phyloP scores from a whole-genome alignment of 1,140 invertebrate genomes.

The Pseudomyrmex gracilis region DNA sequence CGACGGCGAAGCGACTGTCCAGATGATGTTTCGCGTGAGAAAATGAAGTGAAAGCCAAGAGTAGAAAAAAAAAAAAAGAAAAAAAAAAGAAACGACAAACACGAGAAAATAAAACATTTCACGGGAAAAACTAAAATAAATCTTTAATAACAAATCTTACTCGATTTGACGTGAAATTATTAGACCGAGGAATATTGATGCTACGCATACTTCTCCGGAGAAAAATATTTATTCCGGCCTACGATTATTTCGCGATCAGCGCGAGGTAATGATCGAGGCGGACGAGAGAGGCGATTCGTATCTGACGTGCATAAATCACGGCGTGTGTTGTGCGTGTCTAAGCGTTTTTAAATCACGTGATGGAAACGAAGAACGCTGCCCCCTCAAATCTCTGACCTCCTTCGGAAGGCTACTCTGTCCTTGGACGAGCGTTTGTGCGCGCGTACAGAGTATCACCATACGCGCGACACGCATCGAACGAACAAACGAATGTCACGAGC shows the following conservation, averaged over 20 bases:
- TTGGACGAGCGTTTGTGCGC: background rate
- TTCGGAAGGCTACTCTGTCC: background rate
- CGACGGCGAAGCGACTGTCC: background rate
- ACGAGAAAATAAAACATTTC: background rate
- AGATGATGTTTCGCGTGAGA: background rate
- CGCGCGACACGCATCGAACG: background rate
- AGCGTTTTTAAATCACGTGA: slow-evolving; percentile 21
- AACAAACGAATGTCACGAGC: background rate
- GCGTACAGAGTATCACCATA: background rate
- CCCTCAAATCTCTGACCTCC: slow-evolving; percentile 29
- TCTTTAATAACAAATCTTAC: background rate
- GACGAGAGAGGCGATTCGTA: background rate
- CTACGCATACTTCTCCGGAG: background rate
- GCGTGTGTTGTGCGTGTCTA: background rate
- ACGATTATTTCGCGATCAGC: slow-evolving; percentile 3
- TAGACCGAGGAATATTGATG: background rate
- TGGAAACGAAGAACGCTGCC: slow-evolving; percentile 7
- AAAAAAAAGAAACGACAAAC: background rate
- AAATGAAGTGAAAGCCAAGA: background rate
- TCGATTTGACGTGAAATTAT: background rate
- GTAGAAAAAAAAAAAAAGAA: too few species aligned
- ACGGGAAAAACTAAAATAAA: too few species aligned
- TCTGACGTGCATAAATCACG: slow-evolving; percentile 26
- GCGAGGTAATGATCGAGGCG: background rate
- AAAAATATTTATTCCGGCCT: slow-evolving; percentile 3